These are phyloP conservation scores for Oncorhynchus clarkii DNA, from an alignment of 2,113 vertebrate species.

Conservation along the genomic window DNA sequence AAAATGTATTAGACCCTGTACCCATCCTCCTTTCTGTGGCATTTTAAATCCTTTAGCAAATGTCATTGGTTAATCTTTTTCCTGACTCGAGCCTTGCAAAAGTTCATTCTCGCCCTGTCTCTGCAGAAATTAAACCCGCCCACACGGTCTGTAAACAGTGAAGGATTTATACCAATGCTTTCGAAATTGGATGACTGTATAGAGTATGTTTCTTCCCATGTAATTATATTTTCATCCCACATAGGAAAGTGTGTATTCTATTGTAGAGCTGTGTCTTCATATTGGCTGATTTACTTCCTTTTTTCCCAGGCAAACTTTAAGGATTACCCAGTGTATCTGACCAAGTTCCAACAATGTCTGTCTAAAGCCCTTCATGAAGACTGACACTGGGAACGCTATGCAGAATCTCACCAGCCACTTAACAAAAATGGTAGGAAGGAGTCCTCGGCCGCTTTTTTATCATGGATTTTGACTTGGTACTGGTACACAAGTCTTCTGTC, in stretches of 20 bases:
- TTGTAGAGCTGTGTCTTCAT: background rate
- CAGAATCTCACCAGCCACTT: constrained; percentile 92
- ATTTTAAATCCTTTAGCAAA: background rate
- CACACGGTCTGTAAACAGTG: constrained; percentile 92
- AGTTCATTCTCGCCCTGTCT: constrained; percentile 19
- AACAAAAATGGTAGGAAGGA: constrained; percentile 85
- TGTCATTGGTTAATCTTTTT: background rate
- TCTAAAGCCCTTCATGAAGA: constrained; percentile 95
- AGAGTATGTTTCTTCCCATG: constrained; percentile 92
- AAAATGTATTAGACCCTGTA: background rate
- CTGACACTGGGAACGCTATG: constrained; percentile 88
- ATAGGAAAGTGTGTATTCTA: background rate
- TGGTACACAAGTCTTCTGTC: too few relatives aligned
- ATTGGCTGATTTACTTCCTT: background rate
- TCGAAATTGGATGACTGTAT: constrained; percentile 95
- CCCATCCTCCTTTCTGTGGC: background rate
- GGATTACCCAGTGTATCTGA: constrained; percentile 91
- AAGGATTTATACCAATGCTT: constrained; percentile 96
- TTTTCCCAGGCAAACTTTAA: constrained; percentile 85
- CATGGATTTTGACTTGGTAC: background rate
- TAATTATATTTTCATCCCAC: constrained; percentile 68
- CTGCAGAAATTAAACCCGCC: constrained; percentile 93
- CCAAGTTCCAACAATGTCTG: constrained; percentile 94
- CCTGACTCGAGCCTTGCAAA: background rate
- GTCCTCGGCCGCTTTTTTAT: background rate